Base-by-base conservation (phyloP, 1,140 invertebrate species). In the Calephelis virginiensis region DNA sequence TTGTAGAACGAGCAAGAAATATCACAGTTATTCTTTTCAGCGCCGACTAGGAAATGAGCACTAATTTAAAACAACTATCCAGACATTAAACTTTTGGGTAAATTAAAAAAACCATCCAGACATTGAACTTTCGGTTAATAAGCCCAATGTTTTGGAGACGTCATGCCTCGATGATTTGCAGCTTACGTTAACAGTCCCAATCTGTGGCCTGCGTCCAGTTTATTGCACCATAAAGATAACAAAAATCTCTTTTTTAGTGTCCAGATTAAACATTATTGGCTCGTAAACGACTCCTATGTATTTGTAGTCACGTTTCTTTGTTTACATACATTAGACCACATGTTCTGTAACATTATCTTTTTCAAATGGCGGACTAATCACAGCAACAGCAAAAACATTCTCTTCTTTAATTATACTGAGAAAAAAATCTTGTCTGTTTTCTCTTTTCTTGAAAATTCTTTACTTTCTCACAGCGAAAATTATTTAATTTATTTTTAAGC, bases 191-290 rank as follows among this genome's bases (percentile, higher is more conserved):
- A 59, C 53, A 17, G 37, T 38, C 28, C 53, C 53, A 59, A 59
- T 59, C 53, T 59, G 53, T 38, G 53, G 53, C 53, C 11, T 10
- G 50, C 28, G 56, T 53, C 40, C 47, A 64, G 64, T 81, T 81
- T 75, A 81, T 65, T 71, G 70, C 66, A 65, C 66, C 63, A 71
- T 81, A 81, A 81, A 81, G 66, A 72, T 63, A 78, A 72, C 75
- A 77, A 78, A 78, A 78, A 74, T 71, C 71, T 71, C 65, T 64
- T 63, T 67, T 78, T 76, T 76, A 77, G 66, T 66, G 69, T 56
- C 67, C 56, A 71, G 72, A 74, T 78, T 75, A 75, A 75, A 78
- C 71, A 72, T 76, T 81, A 78, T 75, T 75, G 70, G 67, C 50
- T 72, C 73, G 65, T 81, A 74, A 81, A 80, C 68, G 50, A 64